phyloP scores from a whole-genome alignment of 2,113 vertebrate species.

The Myiagra hebetior region DNA sequence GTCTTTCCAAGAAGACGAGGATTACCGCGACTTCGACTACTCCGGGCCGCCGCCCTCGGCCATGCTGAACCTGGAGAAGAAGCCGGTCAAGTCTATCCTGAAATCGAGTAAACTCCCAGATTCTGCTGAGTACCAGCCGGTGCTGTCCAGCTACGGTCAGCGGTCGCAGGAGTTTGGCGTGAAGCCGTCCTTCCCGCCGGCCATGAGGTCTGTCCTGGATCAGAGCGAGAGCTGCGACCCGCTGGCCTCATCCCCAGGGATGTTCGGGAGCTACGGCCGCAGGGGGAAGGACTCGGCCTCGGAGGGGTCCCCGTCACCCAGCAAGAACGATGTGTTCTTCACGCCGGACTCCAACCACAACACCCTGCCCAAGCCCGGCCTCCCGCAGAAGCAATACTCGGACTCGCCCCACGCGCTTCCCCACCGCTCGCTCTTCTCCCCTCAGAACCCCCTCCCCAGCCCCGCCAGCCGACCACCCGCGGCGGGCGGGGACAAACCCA shows the following conservation, averaged over 20 bases:
- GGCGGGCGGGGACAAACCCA: slow-evolving; percentile 56
- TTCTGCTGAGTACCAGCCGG: slow-evolving; percentile 62
- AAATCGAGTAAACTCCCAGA: slow-evolving; percentile 72
- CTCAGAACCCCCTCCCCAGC: slow-evolving; percentile 56
- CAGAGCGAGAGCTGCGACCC: slow-evolving; percentile 68
- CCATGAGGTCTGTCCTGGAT: slow-evolving; percentile 69
- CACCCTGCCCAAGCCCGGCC: slow-evolving; percentile 50
- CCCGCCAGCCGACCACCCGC: slow-evolving; percentile 27
- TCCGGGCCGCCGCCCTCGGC: slow-evolving; percentile 67
- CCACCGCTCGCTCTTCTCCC: slow-evolving; percentile 70
- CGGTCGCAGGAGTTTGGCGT: slow-evolving; percentile 67
- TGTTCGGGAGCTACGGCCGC: slow-evolving; percentile 67
- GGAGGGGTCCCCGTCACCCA: slow-evolving; percentile 66
- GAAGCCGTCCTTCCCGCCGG: slow-evolving; percentile 65
- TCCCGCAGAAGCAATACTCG: slow-evolving; percentile 73
- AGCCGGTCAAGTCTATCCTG: slow-evolving; percentile 75
- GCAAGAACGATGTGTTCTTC: slow-evolving; percentile 77
- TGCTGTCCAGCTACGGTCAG: slow-evolving; percentile 67
- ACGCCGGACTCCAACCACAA: slow-evolving; percentile 72
- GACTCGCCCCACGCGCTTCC: slow-evolving; percentile 70
- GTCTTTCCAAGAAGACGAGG: slow-evolving; percentile 79
- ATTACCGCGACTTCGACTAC: slow-evolving; percentile 79
- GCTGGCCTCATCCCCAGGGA: slow-evolving; percentile 52
- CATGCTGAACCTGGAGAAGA: slow-evolving; percentile 77
- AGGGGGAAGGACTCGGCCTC: slow-evolving; percentile 65